phyloP scores from a whole-genome alignment of 2,888 invertebrate genomes.

The Caenorhabditis doughertyi region DNA sequence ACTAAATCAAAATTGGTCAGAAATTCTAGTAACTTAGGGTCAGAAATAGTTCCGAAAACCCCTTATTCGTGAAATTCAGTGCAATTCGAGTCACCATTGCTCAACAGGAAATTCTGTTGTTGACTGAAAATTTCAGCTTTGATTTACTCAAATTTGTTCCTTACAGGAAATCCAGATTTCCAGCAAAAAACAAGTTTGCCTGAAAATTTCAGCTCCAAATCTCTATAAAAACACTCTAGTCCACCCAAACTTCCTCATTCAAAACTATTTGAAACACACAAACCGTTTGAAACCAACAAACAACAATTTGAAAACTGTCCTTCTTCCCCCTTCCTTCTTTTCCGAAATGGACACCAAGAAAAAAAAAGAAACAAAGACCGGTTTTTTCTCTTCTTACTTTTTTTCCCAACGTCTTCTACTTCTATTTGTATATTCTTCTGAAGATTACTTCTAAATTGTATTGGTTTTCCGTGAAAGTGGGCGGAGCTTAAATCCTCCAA shows the following conservation, averaged over 20 bases:
- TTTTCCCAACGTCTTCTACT: neutral
- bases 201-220: too few relatives aligned
- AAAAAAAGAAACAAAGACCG: conserved; percentile 13
- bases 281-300: conserved; percentile 1
- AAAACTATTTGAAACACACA: neutral
- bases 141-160: too few relatives aligned
- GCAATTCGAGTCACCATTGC: too few relatives aligned
- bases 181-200: too few relatives aligned
- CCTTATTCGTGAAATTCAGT: too few relatives aligned
- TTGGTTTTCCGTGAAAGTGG: neutral
- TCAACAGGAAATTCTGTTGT: too few relatives aligned
- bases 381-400: neutral
- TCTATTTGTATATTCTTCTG: neutral
- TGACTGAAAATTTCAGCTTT: too few relatives aligned
- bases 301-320: neutral
- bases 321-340: neutral
- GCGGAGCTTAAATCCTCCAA: neutral
- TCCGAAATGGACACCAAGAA: conserved; percentile 3
- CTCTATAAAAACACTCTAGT: too few relatives aligned
- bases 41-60: too few relatives aligned
- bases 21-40: too few relatives aligned
- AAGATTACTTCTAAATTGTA: neutral
- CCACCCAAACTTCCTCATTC: neutral
- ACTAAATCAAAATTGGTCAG: too few relatives aligned
- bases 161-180: too few relatives aligned